Evolutionary conservation across 2,888 invertebrate genomes (phyloP).

Genomic region (Stenichneumon culpator): DNA sequence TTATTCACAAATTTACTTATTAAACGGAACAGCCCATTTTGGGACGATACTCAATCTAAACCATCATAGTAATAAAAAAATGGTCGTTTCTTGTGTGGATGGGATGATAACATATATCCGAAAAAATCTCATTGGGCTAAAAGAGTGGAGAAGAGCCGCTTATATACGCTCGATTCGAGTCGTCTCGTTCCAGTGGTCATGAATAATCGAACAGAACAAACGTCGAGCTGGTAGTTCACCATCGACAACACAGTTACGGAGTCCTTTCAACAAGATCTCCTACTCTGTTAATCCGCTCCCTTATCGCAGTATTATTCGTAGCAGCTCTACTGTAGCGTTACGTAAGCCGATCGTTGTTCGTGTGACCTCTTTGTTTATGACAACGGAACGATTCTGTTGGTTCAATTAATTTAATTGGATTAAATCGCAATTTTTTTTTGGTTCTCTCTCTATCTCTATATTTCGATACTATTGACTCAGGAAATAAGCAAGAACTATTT

Average conservation of each 20-base stretch:
- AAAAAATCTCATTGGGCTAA: no score
- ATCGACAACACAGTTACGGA: slow-evolving; percentile 27
- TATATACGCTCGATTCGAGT: slow-evolving; percentile 33
- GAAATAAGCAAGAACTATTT: slow-evolving; percentile 34
- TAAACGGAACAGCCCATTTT: no score
- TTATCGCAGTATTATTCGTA: slow-evolving; percentile 40
- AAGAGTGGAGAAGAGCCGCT: neutral
- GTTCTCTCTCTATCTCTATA: neutral
- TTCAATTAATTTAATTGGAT: slow-evolving; percentile 64
- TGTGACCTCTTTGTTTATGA: slow-evolving; percentile 66
- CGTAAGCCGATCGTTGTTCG: slow-evolving; percentile 56
- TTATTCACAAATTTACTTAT: no score
- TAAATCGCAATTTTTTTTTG: slow-evolving; percentile 28
- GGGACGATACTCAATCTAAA: no score
- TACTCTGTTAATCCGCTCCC: neutral
- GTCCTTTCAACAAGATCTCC: slow-evolving; percentile 46
- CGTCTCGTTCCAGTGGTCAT: slow-evolving; percentile 70
- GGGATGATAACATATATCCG: no score
- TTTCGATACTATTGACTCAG: slow-evolving; percentile 18
- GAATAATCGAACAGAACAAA: slow-evolving; percentile 66
- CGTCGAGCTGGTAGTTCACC: neutral
- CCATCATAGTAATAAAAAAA: no score
- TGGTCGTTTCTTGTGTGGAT: no score
- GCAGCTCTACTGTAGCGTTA: slow-evolving; percentile 42
- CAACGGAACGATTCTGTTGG: slow-evolving; percentile 66